These are phyloP conservation scores for Zophobas atratus DNA, from an alignment of 1,140 invertebrate species.

Conservation along the genomic window DNA sequence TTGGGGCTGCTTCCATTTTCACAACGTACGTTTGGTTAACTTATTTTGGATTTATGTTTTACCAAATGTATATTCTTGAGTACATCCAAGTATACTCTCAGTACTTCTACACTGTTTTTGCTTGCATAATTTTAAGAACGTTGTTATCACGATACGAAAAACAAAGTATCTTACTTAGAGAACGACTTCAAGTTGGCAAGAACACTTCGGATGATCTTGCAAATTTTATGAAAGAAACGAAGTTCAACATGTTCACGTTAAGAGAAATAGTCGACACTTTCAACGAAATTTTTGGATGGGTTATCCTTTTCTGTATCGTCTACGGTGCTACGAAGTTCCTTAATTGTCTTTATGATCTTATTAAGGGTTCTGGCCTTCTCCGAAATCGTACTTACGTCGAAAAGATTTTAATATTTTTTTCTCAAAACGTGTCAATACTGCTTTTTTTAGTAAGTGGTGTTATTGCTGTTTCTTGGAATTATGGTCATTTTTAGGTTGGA, in stretches of 20 bases:
- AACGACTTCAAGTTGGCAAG: neutral
- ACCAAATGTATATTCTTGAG: neutral
- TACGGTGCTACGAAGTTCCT: neutral
- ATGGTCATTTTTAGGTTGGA: neutral
- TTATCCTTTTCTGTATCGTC: slow-evolving; percentile 19
- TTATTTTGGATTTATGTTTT: neutral
- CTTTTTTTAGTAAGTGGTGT: neutral
- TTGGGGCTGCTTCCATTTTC: neutral
- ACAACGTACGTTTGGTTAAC: slow-evolving; percentile 7
- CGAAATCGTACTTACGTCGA: neutral
- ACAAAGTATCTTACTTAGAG: neutral
- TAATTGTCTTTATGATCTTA: neutral
- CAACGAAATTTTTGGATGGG: slow-evolving; percentile 25
- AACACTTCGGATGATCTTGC: neutral
- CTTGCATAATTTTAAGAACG: neutral
- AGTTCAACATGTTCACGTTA: slow-evolving; percentile 9
- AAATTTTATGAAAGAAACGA: neutral
- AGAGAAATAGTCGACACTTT: neutral
- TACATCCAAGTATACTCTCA: slow-evolving; percentile 1
- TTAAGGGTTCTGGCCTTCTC: neutral
- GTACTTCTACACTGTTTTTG: slow-evolving; percentile 10
- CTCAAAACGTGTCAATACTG: neutral
- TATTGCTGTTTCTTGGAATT: neutral
- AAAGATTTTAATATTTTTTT: neutral
- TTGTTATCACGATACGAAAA: neutral